Base-by-base conservation (phyloP, 2,113 vertebrate genomes). In the Anoura caudifer region DNA sequence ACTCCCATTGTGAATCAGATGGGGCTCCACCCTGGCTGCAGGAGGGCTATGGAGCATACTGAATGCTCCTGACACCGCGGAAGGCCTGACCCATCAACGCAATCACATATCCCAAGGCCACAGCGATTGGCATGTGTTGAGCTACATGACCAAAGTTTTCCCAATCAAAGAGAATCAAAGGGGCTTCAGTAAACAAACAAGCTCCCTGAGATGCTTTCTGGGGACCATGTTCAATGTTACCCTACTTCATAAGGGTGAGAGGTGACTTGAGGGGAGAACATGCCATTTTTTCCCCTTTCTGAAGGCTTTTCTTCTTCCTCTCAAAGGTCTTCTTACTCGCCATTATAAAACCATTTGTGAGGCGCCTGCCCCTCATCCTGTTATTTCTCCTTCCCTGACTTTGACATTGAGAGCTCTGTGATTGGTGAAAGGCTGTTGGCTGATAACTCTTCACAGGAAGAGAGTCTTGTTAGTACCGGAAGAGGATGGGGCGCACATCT, bases 301-400 rank as follows among this genome's bases (percentile, higher is more conserved):
- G 20, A 81, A 73, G 45, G 19, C 22, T 61, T 12, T 79, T 76
- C 56, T 36, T 36, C 15, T 88, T 13, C 2, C 38, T 91, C 52
- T 80, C 85, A 81, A 89, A 94, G 22, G 33, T 56, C 12, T 85
- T 89, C 17, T 54, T 75, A 56, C 77, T 61, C 72, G 81, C 22
- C 52, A 87, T 20, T 50, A 17, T 0, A 73, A 52, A 79, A 54
- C 10, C 24, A 67, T 85, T 50, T 36, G 20, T 61, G 50, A 70
- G 80, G 3, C 4, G 13, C n/a, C n/a, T 80, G 13, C 5, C 69
- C 31, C 31, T 73, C 45, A 12, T 59, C 61, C 59, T 59, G 12
- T 61, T 38, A 14, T 83, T 87, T 97, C 33, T 59, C 28, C 33
- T 65, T 72, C 43, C 75, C 28, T 95, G 45, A n/a, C 31, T 82